Conservation (phyloP, 2,888 invertebrate species). For the Kryphioiulus occultus region DNA sequence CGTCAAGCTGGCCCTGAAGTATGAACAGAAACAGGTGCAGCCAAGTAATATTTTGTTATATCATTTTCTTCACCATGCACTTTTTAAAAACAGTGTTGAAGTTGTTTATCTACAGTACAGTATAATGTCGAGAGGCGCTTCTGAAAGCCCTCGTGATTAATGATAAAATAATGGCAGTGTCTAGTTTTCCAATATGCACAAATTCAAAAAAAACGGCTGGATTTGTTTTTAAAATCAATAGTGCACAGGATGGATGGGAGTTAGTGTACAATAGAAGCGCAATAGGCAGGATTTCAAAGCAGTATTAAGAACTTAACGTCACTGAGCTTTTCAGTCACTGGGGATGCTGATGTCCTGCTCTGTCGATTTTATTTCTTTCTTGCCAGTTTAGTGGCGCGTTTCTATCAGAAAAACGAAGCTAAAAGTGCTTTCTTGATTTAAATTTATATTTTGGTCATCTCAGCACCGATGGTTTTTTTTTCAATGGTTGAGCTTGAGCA, state of each 20-base stretch:
- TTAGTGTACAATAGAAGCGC: background rate
- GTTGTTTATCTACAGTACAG: background rate
- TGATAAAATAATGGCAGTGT: background rate
- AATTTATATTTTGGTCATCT: background rate
- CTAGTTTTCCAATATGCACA: background rate
- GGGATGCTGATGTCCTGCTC: background rate
- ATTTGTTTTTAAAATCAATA: background rate
- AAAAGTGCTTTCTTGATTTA: background rate
- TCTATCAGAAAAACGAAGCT: background rate
- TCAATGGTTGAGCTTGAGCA: background rate
- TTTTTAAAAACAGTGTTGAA: background rate
- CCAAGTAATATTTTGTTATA: background rate
- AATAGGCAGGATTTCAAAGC: background rate
- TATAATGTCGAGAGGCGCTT: background rate
- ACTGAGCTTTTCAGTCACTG: background rate
- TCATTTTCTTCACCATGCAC: background rate
- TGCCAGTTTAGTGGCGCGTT: background rate
- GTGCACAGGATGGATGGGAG: background rate
- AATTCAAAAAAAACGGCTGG: background rate
- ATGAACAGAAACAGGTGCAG: slow-evolving; percentile 67
- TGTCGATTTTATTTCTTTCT: background rate
- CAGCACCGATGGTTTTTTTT: background rate
- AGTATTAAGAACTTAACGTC: background rate
- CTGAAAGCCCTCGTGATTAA: background rate
- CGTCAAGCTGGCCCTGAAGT: slow-evolving; percentile 67